Conservation (phyloP, 2,888 invertebrate genomes). For the Caenorhabditis uteleia region DNA sequence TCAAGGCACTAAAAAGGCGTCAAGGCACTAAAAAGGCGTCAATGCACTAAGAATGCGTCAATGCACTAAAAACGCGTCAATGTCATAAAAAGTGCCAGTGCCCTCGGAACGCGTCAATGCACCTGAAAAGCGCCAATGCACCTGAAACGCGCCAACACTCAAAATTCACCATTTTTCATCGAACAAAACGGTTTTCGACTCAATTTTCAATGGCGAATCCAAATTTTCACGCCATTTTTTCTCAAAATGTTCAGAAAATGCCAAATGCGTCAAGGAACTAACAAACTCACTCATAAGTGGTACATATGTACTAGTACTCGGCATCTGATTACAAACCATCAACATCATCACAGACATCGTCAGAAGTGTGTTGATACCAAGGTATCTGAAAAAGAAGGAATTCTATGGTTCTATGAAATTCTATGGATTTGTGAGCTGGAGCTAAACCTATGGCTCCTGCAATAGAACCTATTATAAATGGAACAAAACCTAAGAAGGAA, state of each 20-base stretch:
- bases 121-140: no score
- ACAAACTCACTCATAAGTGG: slow-evolving; percentile 72
- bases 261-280: not conserved
- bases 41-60: no score
- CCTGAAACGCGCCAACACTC: no score
- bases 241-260: slow-evolving; percentile 8
- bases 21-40: slow-evolving; percentile 4
- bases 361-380: slow-evolving; percentile 62
- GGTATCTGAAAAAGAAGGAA: slow-evolving; percentile 35
- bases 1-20: slow-evolving; percentile 7
- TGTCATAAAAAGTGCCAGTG: no score
- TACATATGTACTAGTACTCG: slow-evolving; percentile 72
- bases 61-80: no score
- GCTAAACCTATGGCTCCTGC: no score
- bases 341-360: slow-evolving; percentile 73
- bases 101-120: no score
- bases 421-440: no score
- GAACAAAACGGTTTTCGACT: not conserved
- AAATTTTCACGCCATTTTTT: no score
- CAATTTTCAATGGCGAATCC: not conserved
- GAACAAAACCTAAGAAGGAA: no score
- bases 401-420: not conserved
- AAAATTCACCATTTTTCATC: no score
- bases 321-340: slow-evolving; percentile 72
- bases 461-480: no score